Evolutionary conservation across 2,797 vertebrate species (phyloP).

Genomic region (Tangara arthus): DNA sequence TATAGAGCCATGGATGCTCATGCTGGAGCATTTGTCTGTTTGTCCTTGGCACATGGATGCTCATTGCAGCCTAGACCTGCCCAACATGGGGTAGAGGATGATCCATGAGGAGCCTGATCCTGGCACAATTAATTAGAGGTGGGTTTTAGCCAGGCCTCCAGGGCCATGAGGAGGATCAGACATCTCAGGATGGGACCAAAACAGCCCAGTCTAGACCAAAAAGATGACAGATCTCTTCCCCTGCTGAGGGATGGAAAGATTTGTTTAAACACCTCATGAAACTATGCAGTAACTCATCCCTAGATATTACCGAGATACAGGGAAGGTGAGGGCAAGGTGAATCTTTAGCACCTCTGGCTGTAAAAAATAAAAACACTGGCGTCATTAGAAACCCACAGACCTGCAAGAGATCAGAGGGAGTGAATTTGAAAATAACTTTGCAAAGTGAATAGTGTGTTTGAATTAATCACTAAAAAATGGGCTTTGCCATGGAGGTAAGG

Average conservation of each 20-base stretch:
- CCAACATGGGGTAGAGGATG: neutral
- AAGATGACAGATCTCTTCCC: neutral
- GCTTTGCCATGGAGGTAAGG: constrained; percentile 16
- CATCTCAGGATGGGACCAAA: neutral
- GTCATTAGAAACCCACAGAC: neutral
- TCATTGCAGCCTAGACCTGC: neutral
- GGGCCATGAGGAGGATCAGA: neutral
- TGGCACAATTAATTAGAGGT: neutral
- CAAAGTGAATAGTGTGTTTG: constrained; percentile 32
- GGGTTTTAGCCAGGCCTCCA: neutral
- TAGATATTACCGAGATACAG: neutral
- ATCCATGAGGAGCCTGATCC: neutral
- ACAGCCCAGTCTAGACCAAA: neutral
- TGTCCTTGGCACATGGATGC: neutral
- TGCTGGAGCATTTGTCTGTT: neutral
- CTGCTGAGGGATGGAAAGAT: neutral
- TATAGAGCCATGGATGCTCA: neutral
- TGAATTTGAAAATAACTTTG: constrained; percentile 59
- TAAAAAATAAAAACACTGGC: neutral
- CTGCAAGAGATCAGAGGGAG: neutral
- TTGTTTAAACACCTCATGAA: neutral
- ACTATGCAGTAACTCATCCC: neutral
- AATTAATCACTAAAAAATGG: constrained; percentile 47
- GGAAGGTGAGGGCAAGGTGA: constrained; percentile 40
- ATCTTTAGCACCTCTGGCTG: neutral